Conservation (phyloP, 2,113 vertebrate species). For the Scomber scombrus region DNA sequence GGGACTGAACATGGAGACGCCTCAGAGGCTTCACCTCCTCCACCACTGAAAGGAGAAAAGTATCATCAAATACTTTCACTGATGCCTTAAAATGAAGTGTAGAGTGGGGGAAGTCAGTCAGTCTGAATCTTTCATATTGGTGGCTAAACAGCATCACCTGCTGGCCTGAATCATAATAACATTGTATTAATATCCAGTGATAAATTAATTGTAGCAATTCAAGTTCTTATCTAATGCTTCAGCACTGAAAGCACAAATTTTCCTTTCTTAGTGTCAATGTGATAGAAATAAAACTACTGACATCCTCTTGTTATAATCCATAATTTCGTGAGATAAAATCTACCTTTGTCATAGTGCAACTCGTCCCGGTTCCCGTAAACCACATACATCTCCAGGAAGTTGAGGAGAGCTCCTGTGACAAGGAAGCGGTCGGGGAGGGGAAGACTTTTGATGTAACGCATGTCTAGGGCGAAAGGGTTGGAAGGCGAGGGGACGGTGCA, state of each 20-base stretch:
- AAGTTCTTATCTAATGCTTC: too few species aligned
- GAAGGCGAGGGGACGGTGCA: constrained; percentile 85
- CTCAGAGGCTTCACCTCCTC: constrained; percentile 83
- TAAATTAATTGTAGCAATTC: too few species aligned
- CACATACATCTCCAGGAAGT: constrained; percentile 85
- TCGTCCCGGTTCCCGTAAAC: constrained; percentile 80
- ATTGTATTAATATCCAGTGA: not conserved
- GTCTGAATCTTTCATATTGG: not conserved
- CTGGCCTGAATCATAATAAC: constrained; percentile 6
- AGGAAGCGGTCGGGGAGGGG: constrained; percentile 83
- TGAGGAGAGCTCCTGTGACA: constrained; percentile 83
- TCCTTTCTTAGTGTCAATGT: too few species aligned
- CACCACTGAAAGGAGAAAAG: constrained; percentile 72
- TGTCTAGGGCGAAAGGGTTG: constrained; percentile 87
- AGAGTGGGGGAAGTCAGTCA: not conserved
- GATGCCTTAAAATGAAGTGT: not conserved
- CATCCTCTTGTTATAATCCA: not conserved
- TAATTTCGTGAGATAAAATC: not conserved
- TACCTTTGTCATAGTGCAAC: constrained; percentile 82
- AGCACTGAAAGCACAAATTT: too few species aligned
- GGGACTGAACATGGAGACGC: constrained; percentile 80
- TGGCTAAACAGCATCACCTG: constrained; percentile 61
- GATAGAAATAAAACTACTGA: not conserved
- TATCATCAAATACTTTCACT: rapidly evolving
- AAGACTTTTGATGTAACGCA: constrained; percentile 83